Conservation (phyloP, 2,888 invertebrate genomes). For the Cepaea hortensis region DNA sequence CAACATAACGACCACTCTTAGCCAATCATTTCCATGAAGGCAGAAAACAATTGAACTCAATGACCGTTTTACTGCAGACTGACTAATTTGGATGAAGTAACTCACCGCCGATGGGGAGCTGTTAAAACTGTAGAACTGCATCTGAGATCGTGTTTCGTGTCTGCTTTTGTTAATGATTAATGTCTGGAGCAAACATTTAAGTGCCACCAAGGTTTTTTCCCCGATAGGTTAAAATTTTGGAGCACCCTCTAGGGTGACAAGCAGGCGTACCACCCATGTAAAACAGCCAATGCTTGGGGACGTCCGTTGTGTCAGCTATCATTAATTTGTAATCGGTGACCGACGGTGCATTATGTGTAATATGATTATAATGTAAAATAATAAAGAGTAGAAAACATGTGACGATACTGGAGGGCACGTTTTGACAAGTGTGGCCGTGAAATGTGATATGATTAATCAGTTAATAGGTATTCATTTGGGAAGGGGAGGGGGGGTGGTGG, state of each 20-base stretch:
- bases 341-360: background rate
- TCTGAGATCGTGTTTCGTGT: conserved; percentile 23
- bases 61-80: conserved; percentile 1
- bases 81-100: conserved; percentile 16
- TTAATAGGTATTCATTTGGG: too few species aligned
- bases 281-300: background rate
- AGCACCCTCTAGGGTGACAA: too few species aligned
- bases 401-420: background rate
- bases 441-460: too few species aligned
- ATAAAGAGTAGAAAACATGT: background rate
- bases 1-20: too few species aligned
- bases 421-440: background rate
- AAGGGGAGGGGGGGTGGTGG: too few species aligned
- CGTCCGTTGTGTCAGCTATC: too few species aligned
- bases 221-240: conserved; percentile 35
- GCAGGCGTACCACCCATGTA: background rate
- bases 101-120: conserved; percentile 5
- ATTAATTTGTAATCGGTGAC: conserved; percentile 15
- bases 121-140: conserved; percentile 22
- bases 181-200: conserved; percentile 30
- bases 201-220: conserved; percentile 26
- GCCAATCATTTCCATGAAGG: too few species aligned
- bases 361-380: background rate
- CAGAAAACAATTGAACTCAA: too few species aligned
- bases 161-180: conserved; percentile 37